Conservation (phyloP, 2,797 vertebrate species). For the Danio tinwini region DNA sequence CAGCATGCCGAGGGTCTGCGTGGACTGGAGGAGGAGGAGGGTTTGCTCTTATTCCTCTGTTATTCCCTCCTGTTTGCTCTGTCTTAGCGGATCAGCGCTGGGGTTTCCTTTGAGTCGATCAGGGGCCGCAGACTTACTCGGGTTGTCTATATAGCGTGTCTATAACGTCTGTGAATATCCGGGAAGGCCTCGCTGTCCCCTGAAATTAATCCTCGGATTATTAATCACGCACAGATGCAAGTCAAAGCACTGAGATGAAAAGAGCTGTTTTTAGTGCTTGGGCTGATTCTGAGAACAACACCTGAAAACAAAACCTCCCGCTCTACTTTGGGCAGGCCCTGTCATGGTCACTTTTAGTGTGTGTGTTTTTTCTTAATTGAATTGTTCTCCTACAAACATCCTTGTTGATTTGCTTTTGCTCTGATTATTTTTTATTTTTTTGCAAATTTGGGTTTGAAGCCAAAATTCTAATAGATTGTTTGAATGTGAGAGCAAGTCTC, state of each 20-base stretch:
- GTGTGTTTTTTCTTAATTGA: not conserved
- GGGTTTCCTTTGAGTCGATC: slow-evolving; percentile 53
- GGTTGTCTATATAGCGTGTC: slow-evolving; percentile 28
- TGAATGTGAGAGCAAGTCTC: not conserved
- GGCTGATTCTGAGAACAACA: slow-evolving; percentile 41
- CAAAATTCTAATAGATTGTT: not conserved
- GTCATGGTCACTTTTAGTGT: not conserved
- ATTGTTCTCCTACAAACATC: not conserved
- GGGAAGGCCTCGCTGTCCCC: slow-evolving; percentile 32
- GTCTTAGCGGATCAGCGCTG: slow-evolving; percentile 51
- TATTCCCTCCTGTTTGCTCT: slow-evolving; percentile 59
- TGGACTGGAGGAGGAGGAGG: slow-evolving; percentile 45
- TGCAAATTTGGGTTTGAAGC: not conserved
- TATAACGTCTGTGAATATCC: slow-evolving; percentile 19
- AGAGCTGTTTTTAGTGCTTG: slow-evolving; percentile 52
- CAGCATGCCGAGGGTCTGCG: slow-evolving; percentile 64
- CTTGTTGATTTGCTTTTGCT: not conserved
- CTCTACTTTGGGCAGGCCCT: not conserved
- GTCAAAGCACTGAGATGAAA: slow-evolving; percentile 47
- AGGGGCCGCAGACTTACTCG: slow-evolving; percentile 39
- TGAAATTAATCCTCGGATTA: slow-evolving; percentile 63
- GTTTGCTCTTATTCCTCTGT: slow-evolving; percentile 69
- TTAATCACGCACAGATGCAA: slow-evolving; percentile 56
- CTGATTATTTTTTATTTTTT: not conserved
- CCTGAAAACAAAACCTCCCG: slow-evolving; percentile 35